Conservation (phyloP, 2,888 invertebrate species). For the Philereme vetulata region DNA sequence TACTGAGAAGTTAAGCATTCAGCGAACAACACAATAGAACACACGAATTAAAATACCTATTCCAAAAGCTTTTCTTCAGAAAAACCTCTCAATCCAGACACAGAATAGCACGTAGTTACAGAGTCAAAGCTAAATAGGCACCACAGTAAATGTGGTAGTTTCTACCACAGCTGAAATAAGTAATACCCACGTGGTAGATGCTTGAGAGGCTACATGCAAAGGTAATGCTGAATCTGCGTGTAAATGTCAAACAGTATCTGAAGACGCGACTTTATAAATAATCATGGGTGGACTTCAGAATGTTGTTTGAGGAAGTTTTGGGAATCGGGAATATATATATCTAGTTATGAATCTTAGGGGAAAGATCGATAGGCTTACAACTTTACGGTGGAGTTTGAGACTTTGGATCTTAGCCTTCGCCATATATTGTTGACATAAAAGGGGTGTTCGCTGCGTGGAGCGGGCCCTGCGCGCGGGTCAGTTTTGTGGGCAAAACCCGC, state of each 20-base stretch:
- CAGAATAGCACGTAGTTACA: neutral
- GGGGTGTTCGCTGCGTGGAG: too few relatives aligned
- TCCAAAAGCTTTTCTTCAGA: constrained; percentile 3
- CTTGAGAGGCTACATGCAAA: neutral
- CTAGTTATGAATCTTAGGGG: too few relatives aligned
- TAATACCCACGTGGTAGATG: constrained; percentile 4
- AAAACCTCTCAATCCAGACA: constrained; percentile 7
- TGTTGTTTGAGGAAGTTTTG: too few relatives aligned
- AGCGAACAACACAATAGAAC: constrained; percentile 14
- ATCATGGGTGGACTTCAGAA: too few relatives aligned
- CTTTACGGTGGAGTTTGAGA: too few relatives aligned
- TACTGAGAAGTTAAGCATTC: neutral
- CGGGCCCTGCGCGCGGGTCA: too few relatives aligned
- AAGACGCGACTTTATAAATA: too few relatives aligned
- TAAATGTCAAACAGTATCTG: constrained; percentile 1
- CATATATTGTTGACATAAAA: too few relatives aligned
- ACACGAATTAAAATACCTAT: constrained; percentile 15
- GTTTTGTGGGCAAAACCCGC: too few relatives aligned
- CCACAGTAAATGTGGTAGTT: constrained; percentile 5
- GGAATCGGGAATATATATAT: too few relatives aligned
- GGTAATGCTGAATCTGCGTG: neutral
- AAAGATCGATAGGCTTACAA: too few relatives aligned
- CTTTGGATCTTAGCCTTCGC: too few relatives aligned
- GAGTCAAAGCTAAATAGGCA: constrained; percentile 7
- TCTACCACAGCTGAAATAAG: constrained; percentile 3